Conservation (phyloP, 2,888 invertebrate genomes). For the Acheta domesticus region DNA sequence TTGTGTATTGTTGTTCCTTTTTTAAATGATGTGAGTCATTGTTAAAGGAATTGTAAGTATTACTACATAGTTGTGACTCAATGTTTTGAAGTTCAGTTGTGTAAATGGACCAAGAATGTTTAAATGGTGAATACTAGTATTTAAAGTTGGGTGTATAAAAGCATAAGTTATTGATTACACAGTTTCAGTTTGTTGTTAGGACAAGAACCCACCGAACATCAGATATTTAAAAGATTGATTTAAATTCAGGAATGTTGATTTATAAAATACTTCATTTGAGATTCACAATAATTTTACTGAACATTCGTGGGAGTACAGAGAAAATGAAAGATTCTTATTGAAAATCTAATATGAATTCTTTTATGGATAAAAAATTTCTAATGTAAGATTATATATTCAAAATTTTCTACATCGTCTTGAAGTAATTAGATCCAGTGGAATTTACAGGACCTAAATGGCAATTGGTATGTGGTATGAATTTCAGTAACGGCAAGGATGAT, state of each 20-base stretch:
- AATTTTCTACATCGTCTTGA: too few species aligned
- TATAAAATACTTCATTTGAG: too few species aligned
- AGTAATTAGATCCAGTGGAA: too few species aligned
- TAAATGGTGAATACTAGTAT: conserved; percentile 11
- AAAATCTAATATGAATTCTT: neutral
- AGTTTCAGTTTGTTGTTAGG: conserved; percentile 23
- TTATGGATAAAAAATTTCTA: neutral
- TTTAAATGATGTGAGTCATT: neutral
- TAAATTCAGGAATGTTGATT: neutral
- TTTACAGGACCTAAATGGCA: too few species aligned
- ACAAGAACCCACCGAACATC: conserved; percentile 32
- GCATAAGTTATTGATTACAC: neutral
- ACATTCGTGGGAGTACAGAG: neutral
- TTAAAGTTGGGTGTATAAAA: conserved; percentile 18
- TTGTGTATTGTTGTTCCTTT: conserved; percentile 7
- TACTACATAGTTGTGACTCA: conserved; percentile 6
- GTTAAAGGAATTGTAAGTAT: neutral
- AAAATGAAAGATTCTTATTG: conserved; percentile 20
- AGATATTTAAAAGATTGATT: conserved; percentile 19
- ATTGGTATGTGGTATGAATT: too few species aligned
- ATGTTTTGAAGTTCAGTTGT: conserved; percentile 28
- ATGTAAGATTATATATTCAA: neutral
- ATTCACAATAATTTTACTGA: too few species aligned
- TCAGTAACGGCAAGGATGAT: too few species aligned
- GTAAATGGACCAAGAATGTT: conserved; percentile 6